Conservation (phyloP, 2,888 invertebrate genomes). For the Polyploca ridens region DNA sequence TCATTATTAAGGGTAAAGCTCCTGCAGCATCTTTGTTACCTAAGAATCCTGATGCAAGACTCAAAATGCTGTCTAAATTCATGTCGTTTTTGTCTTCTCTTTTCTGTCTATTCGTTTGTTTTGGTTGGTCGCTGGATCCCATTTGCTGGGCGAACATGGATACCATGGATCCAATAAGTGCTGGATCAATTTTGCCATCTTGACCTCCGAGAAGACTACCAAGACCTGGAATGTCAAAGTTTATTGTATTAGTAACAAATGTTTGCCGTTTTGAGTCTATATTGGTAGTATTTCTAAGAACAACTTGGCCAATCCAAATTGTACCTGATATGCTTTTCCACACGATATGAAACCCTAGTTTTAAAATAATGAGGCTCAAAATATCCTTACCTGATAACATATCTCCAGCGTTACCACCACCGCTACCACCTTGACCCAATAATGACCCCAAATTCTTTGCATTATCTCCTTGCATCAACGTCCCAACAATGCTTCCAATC, state of each 20-base stretch:
- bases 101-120: slow-evolving; percentile 50
- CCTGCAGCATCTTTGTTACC: slow-evolving; percentile 71
- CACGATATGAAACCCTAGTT: too few species aligned
- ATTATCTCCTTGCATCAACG: slow-evolving; percentile 88
- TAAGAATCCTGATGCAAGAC: slow-evolving; percentile 82
- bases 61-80: slow-evolving; percentile 81
- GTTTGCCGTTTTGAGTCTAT: neutral
- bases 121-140: slow-evolving; percentile 53
- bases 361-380: neutral
- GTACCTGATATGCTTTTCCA: too few species aligned
- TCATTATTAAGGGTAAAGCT: slow-evolving; percentile 88
- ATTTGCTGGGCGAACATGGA: slow-evolving; percentile 77
- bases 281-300: neutral
- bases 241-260: neutral
- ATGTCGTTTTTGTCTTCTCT: slow-evolving; percentile 68
- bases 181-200: slow-evolving; percentile 84
- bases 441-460: slow-evolving; percentile 82
- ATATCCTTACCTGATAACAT: slow-evolving; percentile 70
- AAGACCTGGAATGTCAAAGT: slow-evolving; percentile 59
- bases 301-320: neutral
- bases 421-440: slow-evolving; percentile 62
- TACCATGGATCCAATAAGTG: slow-evolving; percentile 78
- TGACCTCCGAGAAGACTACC: slow-evolving; percentile 84
- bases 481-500: slow-evolving; percentile 87
- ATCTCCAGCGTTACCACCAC: slow-evolving; percentile 68